These are phyloP conservation scores for Rhamnusium bicolor DNA, from an alignment of 2,888 invertebrate species.

Conservation along the genomic window DNA sequence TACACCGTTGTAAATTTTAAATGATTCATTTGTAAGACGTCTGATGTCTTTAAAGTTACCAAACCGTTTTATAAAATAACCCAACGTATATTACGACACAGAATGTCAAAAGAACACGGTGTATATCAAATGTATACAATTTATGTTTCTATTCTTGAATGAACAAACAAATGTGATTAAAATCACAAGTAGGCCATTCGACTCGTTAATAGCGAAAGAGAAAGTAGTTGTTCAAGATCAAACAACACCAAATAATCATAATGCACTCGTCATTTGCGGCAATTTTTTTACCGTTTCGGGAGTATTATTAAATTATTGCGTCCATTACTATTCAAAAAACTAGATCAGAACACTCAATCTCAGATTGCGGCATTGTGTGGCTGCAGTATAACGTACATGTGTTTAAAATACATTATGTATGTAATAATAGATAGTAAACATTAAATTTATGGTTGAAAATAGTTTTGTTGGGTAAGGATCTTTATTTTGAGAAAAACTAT, in stretches of 20 bases:
- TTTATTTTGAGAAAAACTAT: too few relatives aligned
- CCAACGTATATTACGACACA: slow-evolving; percentile 12
- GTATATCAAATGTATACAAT: slow-evolving; percentile 24
- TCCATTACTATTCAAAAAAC: slow-evolving; percentile 43
- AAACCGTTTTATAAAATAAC: slow-evolving; percentile 2
- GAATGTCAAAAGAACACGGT: slow-evolving; percentile 5
- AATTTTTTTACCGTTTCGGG: slow-evolving; percentile 47
- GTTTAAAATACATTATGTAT: too few relatives aligned
- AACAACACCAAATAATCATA: slow-evolving; percentile 49
- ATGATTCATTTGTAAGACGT: slow-evolving; percentile 33
- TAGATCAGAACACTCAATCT: slow-evolving; percentile 43
- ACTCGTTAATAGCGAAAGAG: slow-evolving; percentile 51
- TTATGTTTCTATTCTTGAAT: slow-evolving; percentile 45
- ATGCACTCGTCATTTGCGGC: slow-evolving; percentile 46
- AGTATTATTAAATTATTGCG: slow-evolving; percentile 39
- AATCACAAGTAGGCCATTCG: slow-evolving; percentile 48
- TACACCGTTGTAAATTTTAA: slow-evolving; percentile 16
- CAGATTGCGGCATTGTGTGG: neutral
- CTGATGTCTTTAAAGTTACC: slow-evolving; percentile 6
- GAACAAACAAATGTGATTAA: slow-evolving; percentile 44
- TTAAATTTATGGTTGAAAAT: too few relatives aligned
- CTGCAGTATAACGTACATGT: too few relatives aligned
- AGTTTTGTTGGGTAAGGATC: too few relatives aligned
- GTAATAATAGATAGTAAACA: too few relatives aligned
- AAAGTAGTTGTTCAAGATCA: slow-evolving; percentile 52